Base-by-base conservation (phyloP, 1,140 invertebrate genomes). In the Drosophila tristis region DNA sequence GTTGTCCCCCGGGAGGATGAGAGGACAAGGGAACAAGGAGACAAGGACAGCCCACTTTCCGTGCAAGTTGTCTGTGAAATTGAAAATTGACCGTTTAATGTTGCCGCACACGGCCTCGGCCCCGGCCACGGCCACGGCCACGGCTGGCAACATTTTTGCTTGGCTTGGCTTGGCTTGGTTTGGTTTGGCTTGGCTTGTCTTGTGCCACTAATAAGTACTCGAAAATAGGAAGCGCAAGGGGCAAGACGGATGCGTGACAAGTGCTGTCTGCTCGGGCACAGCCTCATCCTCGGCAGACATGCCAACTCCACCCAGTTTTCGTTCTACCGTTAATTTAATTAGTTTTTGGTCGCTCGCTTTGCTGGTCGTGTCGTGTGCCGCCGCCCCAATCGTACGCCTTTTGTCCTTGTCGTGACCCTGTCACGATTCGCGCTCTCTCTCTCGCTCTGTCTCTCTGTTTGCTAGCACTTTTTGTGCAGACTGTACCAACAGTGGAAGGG, bases 31-130 rank as follows among this genome's bases (percentile, higher is more conserved):
- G 11, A 35, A 35, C 9, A 20, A 61, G 43, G 26, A 13, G n/a
- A 29, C n/a, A 55, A 50, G 29, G 25, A 13, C 45, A 47, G 13
- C 45, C 54, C 58, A 62, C 74, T 74, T 58, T 49, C 31, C 31
- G 31, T 35, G 42, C 75, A 85, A 80, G 64, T 79, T 89, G 79
- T 78, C 82, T 86, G 84, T 73, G 79, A 80, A 91, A 91, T 91
- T 91, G 90, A 91, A 91, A 91, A 91, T 91, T 91, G 81, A 91
- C 90, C 90, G 90, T 87, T 90, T 90, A 84, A 90, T 90, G 86
- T 78, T 68, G 44, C 55, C 53, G 42, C 35, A 26, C 48, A 48
- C 25, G 31, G 26, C 16, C 16, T 16, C 16, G 31, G 26, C 13
- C 39, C 13, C 42, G 56, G 43, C 20, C 9, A 11, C 48, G 54